These are phyloP conservation scores for Chelidonichthys spinosus DNA, from an alignment of 2,797 vertebrate species.

Conservation along the genomic window DNA sequence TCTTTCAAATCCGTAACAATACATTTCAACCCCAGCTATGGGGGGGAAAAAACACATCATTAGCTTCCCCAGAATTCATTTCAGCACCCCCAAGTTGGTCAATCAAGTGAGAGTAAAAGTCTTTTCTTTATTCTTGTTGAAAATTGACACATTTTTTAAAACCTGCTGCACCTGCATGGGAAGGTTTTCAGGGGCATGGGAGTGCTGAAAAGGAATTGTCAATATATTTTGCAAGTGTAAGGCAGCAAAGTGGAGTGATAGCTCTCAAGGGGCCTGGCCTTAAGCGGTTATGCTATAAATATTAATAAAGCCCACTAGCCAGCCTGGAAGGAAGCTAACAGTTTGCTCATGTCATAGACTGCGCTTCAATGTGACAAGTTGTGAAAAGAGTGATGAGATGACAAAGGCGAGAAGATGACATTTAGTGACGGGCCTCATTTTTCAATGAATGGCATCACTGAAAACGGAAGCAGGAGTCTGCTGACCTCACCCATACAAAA, in stretches of 20 bases:
- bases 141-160: constrained; percentile 60
- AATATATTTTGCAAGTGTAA: constrained; percentile 85
- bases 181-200: constrained; percentile 51
- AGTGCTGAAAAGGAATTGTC: constrained; percentile 78
- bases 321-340: constrained; percentile 84
- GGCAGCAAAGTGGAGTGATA: constrained; percentile 78
- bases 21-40: constrained; percentile 13
- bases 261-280: constrained; percentile 84
- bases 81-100: constrained; percentile 23
- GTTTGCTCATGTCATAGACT: constrained; percentile 78
- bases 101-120: constrained; percentile 40
- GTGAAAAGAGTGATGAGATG: constrained; percentile 76
- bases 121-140: constrained; percentile 56
- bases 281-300: constrained; percentile 86
- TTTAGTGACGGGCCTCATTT: constrained; percentile 77
- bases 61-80: constrained; percentile 19
- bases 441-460: constrained; percentile 68
- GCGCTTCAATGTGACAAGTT: constrained; percentile 78
- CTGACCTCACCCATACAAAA: constrained; percentile 57
- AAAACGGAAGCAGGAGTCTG: constrained; percentile 50
- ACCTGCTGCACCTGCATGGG: constrained; percentile 41
- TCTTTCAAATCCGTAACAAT: constrained; percentile 7
- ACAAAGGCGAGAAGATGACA: constrained; percentile 76
- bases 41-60: background rate
- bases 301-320: constrained; percentile 84